Evolutionary conservation across 2,888 invertebrate genomes (phyloP).

Genomic region (Plagodis pulveraria): DNA sequence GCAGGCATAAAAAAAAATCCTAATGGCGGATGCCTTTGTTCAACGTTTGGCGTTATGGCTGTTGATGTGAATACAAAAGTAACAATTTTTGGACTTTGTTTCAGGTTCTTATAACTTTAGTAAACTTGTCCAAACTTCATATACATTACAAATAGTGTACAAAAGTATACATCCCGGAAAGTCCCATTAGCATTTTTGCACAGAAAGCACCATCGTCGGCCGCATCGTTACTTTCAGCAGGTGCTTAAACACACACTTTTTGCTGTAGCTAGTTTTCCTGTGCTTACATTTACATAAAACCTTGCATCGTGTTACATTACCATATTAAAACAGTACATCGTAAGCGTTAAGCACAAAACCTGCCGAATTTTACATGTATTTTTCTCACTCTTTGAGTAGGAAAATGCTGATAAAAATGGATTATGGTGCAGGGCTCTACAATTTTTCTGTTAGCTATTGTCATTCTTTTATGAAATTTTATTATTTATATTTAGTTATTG

Average conservation of each 20-base stretch:
- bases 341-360: constrained; percentile 7
- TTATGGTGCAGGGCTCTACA: too few species aligned
- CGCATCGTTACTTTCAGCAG: constrained; percentile 15
- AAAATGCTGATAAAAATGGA: not conserved
- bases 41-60: too few species aligned
- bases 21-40: too few species aligned
- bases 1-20: too few species aligned
- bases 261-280: constrained; percentile 21
- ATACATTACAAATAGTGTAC: too few species aligned
- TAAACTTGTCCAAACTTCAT: too few species aligned
- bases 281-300: constrained; percentile 24
- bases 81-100: too few species aligned
- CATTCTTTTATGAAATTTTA: too few species aligned
- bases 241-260: constrained; percentile 18
- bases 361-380: not conserved
- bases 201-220: constrained; percentile 1
- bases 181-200: constrained; percentile 8
- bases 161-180: not conserved
- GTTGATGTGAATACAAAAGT: too few species aligned
- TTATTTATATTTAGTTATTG: too few species aligned
- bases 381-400: not conserved
- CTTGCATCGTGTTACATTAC: constrained; percentile 18
- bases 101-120: too few species aligned
- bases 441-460: too few species aligned
- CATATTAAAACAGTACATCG: constrained; percentile 21